Base-by-base conservation (phyloP, 2,797 vertebrate species). In the Anas bahamensis region DNA sequence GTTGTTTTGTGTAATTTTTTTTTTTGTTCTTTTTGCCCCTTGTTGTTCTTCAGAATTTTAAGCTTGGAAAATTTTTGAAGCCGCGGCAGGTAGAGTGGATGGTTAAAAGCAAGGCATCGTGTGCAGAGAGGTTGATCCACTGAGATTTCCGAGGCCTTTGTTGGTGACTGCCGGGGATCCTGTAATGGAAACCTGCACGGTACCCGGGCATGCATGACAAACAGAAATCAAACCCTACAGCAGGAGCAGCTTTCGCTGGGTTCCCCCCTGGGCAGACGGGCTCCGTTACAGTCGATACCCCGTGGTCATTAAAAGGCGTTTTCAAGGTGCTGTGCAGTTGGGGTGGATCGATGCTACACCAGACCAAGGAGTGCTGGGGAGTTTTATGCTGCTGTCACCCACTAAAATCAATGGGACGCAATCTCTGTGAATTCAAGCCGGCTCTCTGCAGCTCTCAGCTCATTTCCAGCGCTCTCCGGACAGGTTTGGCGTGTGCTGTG, bases 381-480 rank as follows among this genome's bases (percentile, higher is more conserved):
- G 98, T 98, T 98, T 97, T 94, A 97, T 96, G 96, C 96, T 84
- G 60, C 5, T 59, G 83, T 94, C 89, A 96, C 76, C 87, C 83
- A 70, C 91, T 90, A 56, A 96, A 97, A 98, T 98, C 98, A 97
- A 96, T 94, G 95, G 82, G 85, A 95, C 2, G 72, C 97, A 96
- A 98, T 98, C 97, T 96, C 96, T 77, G 97, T 93, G 98, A 98
- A 97, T 97, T 96, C 96, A 88, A 90, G 96, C 53, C 42, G 72
- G 96, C 93, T 91, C 74, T 86, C 77, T 66, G 66, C 31, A 84
- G 85, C 91, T 96, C 86, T 94, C 84, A 24, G 89, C 80, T 93
- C 96, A 18, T 82, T 90, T 68, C 86, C 85, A 13, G 19, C 53
- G 86, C 95, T 86, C 93, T 75, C 89, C 19, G 93, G 82, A 89